These are phyloP conservation scores for Lochmaea capreae DNA, from an alignment of 2,888 invertebrate species.

Conservation along the genomic window DNA sequence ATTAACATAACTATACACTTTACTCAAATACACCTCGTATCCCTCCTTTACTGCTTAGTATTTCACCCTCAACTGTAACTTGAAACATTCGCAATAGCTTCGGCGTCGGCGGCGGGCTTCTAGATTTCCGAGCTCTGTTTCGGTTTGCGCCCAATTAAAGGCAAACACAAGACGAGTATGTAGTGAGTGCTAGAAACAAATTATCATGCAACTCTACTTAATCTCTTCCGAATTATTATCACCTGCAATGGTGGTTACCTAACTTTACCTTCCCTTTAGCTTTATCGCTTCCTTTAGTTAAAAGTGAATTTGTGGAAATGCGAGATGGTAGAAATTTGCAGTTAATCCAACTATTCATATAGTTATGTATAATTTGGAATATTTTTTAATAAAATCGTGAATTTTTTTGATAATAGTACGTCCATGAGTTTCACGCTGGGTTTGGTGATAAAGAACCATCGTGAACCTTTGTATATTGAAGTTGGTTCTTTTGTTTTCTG, in stretches of 20 bases:
- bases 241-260: conserved; percentile 57
- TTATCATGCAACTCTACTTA: conserved; percentile 65
- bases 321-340: background rate
- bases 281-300: background rate
- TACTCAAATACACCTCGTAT: too few species aligned
- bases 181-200: conserved; percentile 55
- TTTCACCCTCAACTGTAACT: conserved; percentile 24
- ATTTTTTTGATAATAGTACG: too few species aligned
- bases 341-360: too few species aligned
- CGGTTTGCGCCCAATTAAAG: conserved; percentile 67
- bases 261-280: conserved; percentile 31
- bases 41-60: background rate
- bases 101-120: conserved; percentile 57
- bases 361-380: too few species aligned
- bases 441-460: too few species aligned
- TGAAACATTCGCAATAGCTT: conserved; percentile 54
- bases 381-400: too few species aligned
- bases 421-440: too few species aligned
- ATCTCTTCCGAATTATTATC: conserved; percentile 64
- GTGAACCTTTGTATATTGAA: too few species aligned
- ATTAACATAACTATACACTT: too few species aligned
- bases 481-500: too few species aligned
- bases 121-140: conserved; percentile 66
- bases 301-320: background rate
- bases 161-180: conserved; percentile 65